Conservation (phyloP, 37 sponge, comb jelly and placozoan genomes). For the Mnemiopsis leidyi region DNA sequence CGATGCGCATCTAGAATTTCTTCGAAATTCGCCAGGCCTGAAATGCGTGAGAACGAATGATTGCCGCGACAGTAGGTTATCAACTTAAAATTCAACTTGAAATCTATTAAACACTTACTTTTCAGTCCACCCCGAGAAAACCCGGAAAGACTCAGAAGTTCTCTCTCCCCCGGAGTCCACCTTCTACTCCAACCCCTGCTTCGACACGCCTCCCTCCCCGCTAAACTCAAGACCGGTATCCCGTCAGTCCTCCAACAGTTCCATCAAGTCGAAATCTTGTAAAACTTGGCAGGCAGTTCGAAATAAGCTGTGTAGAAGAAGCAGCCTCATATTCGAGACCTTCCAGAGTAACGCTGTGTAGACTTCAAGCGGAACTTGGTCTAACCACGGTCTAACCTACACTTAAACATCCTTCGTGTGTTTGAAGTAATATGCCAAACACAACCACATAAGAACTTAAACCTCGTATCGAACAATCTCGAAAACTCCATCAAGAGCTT, state of each 20-base stretch:
- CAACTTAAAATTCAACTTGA: not conserved
- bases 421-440: too few species aligned
- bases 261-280: not conserved
- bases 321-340: not conserved
- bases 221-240: not conserved
- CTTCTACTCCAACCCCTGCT: conserved; percentile 8
- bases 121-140: not conserved
- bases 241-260: not conserved
- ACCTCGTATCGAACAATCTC: not conserved
- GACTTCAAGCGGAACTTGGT: not conserved
- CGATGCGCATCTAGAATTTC: too few species aligned
- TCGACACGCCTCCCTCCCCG: not conserved
- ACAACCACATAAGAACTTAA: not conserved
- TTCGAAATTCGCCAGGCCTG: too few species aligned
- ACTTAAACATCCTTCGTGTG: too few species aligned
- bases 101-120: too few species aligned
- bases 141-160: not conserved
- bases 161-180: not conserved
- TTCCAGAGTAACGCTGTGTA: conserved; percentile 33
- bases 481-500: not conserved
- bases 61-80: too few species aligned
- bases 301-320: not conserved
- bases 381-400: too few species aligned
- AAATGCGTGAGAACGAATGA: too few species aligned
- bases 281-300: conserved; percentile 37